Evolutionary conservation across 2,888 invertebrate species (phyloP).

Genomic region (Drosophila rubida): DNA sequence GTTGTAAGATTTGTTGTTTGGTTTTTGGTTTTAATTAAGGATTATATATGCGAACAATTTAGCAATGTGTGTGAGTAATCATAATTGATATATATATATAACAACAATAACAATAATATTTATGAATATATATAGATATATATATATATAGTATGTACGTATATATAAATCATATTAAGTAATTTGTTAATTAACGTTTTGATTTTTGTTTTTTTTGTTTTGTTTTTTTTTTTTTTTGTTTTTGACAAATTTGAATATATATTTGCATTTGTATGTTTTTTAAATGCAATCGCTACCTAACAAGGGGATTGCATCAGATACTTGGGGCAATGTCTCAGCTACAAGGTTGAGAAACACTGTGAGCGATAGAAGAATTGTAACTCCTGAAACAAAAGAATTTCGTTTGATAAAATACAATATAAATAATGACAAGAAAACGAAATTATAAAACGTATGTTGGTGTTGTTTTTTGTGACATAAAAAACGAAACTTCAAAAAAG

Average conservation of each 20-base stretch:
- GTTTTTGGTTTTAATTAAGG: constrained; percentile 65
- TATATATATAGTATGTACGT: constrained; percentile 78
- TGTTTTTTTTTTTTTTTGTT: constrained; percentile 53
- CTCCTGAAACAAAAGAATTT: constrained; percentile 91
- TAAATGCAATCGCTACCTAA: constrained; percentile 93
- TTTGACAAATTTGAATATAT: constrained; percentile 82
- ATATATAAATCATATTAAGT: constrained; percentile 82
- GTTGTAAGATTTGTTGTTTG: constrained; percentile 55
- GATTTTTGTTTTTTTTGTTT: constrained; percentile 61
- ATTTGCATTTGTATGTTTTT: constrained; percentile 83
- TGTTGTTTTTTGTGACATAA: constrained; percentile 51
- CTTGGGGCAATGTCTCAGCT: constrained; percentile 99
- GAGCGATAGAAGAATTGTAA: constrained; percentile 99
- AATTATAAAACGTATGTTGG: constrained; percentile 69
- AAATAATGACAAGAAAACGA: constrained; percentile 65
- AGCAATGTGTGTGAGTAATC: constrained; percentile 81
- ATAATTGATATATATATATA: constrained; percentile 81
- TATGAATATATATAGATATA: constrained; percentile 81
- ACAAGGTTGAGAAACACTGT: constrained; percentile 99
- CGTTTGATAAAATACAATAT: constrained; percentile 78
- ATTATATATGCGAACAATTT: constrained; percentile 81
- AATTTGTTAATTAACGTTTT: constrained; percentile 74
- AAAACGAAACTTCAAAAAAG: constrained; percentile 56
- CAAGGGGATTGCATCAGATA: constrained; percentile 99
- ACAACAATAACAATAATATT: constrained; percentile 81